Evolutionary conservation across 2,888 invertebrate species (phyloP), one percentile per base, ranked within the genome.

Genomic region (Oxycera nigricornis): DNA sequence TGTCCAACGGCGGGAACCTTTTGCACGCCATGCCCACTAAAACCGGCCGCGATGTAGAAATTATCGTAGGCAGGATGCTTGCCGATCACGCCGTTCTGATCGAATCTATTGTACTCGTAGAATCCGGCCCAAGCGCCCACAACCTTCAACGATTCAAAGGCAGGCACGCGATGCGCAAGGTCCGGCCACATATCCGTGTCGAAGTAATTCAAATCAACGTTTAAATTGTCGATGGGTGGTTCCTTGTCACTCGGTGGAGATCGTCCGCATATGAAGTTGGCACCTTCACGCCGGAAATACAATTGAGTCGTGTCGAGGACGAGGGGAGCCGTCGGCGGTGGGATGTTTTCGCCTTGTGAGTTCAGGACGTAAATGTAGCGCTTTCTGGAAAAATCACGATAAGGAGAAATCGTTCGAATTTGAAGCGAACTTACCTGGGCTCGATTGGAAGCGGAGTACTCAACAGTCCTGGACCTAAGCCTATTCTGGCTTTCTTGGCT

Each of bases 1-100:
- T 95, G 88, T 11, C 97, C 99, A 28, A 96, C 91, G 0, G 96
- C 98, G 14, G 97, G 92, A 2, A 96, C 90, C 84, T 97, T 96
- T 85, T 97, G 96, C 78, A 96, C 91, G 73, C 94, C 95, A 83
- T 95, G 93, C 30, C 95, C 95, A 82, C 96, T 96, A 85, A 98
- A 98, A 46, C 99, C 99, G 76, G 95, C 91, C 2, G 96, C 96
- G 81, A 98, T 89, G 77, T 89, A 89, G 59, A 99, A 83, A 86
- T 98, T 97, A 20, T 86, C 85, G 81, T 94, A 91, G 81, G 91
- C 91, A 0, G 97, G 95, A 88, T 98, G 97, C 1, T 88, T 86
- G 1, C 98, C 97, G 78, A 98, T 86, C 73, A 99, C 91, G 22
- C 95, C 96, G 82, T 94, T 94, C 82, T 94, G 93, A 84, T 99